phyloP scores from a whole-genome alignment of 2,113 vertebrate genomes.

The Oncorhynchus masou region DNA sequence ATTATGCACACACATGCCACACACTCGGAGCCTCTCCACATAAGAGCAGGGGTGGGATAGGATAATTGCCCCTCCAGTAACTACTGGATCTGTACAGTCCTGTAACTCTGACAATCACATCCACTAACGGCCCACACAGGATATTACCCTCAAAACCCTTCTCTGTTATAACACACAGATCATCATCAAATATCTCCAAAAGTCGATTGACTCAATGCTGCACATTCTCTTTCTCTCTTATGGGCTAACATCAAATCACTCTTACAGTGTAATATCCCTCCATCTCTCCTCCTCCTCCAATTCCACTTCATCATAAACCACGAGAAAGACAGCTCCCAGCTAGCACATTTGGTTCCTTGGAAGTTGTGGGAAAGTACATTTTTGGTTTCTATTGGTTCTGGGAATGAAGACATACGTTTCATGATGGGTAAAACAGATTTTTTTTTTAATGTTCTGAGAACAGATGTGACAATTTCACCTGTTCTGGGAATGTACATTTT shows the following conservation, averaged over 20 bases:
- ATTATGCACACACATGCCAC: background rate
- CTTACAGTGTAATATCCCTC: background rate
- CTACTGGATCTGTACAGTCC: too few species aligned
- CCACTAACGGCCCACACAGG: background rate
- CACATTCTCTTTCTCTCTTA: background rate
- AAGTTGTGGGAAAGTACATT: too few species aligned
- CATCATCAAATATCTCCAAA: constrained; percentile 17
- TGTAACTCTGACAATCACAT: background rate
- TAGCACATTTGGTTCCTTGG: too few species aligned
- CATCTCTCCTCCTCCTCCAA: background rate
- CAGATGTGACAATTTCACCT: too few species aligned
- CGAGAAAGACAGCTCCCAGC: background rate
- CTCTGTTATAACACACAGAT: constrained; percentile 5
- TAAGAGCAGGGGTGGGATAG: too few species aligned
- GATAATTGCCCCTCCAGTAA: too few species aligned
- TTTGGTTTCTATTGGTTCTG: too few species aligned
- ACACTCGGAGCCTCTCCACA: background rate
- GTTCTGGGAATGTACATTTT: too few species aligned
- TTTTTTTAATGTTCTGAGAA: too few species aligned
- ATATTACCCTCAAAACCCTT: background rate
- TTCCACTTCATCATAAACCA: too few species aligned
- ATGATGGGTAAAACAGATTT: too few species aligned
- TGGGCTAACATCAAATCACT: background rate
- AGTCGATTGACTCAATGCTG: constrained; percentile 7
- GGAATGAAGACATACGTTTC: too few species aligned